Evolutionary conservation across 2,797 vertebrate genomes (phyloP).

Genomic region (Trichosurus vulpecula): DNA sequence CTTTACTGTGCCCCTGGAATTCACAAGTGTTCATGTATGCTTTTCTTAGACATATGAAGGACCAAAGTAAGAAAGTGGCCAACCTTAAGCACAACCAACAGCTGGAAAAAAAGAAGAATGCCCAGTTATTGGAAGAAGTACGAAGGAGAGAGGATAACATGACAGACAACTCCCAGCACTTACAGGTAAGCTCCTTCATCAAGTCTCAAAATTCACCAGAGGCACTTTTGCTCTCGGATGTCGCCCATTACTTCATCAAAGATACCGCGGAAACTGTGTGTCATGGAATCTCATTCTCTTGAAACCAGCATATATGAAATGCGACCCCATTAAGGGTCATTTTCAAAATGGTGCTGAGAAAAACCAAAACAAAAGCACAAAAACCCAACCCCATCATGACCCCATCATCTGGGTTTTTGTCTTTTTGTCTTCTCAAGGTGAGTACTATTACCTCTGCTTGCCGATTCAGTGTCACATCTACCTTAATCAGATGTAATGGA

Average conservation of each 20-base stretch:
- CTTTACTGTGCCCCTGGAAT: neutral
- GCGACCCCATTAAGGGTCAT: neutral
- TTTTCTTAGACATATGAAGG: constrained; percentile 95
- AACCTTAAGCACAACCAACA: constrained; percentile 96
- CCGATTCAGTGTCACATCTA: constrained; percentile 32
- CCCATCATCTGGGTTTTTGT: neutral
- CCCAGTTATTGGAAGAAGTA: constrained; percentile 90
- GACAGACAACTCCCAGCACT: constrained; percentile 91
- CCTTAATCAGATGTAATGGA: constrained; percentile 1
- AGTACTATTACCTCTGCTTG: neutral
- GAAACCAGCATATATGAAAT: neutral
- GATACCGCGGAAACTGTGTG: neutral
- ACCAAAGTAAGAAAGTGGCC: constrained; percentile 94
- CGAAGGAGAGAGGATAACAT: constrained; percentile 93
- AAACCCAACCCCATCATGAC: neutral
- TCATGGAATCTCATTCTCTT: neutral
- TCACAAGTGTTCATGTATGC: neutral
- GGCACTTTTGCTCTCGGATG: neutral
- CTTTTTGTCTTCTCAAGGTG: constrained; percentile 26
- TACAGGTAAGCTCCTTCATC: constrained; percentile 88
- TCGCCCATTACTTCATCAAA: neutral
- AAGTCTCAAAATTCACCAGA: constrained; percentile 9
- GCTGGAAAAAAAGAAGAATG: constrained; percentile 95
- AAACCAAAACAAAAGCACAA: neutral
- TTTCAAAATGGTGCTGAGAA: constrained; percentile 42